Evolutionary conservation across 2,888 invertebrate species (phyloP).

Genomic region (Melieria omissa): DNA sequence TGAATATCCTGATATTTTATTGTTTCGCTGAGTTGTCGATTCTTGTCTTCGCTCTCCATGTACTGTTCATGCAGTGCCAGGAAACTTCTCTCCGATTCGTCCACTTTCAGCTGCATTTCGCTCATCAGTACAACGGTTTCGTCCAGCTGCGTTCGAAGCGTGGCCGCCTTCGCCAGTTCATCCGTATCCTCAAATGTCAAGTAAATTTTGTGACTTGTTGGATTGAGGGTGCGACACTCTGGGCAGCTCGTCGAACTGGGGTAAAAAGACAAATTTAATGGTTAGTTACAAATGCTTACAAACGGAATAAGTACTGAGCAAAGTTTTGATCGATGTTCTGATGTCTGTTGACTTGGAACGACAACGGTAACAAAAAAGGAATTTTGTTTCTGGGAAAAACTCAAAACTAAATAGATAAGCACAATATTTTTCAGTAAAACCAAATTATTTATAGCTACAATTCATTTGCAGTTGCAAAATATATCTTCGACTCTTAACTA

Average conservation of each 20-base stretch:
- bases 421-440: too few species aligned
- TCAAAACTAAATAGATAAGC: too few species aligned
- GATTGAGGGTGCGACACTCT: conserved; percentile 46
- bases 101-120: conserved; percentile 22
- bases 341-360: too few species aligned
- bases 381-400: too few species aligned
- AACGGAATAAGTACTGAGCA: too few species aligned
- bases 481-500: too few species aligned
- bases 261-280: not conserved
- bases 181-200: conserved; percentile 49
- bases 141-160: conserved; percentile 17
- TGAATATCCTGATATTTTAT: conserved; percentile 23
- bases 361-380: too few species aligned
- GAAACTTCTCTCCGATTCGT: conserved; percentile 31
- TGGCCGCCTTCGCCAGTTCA: conserved; percentile 3
- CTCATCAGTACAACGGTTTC: conserved; percentile 11
- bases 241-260: conserved; percentile 53
- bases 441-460: too few species aligned
- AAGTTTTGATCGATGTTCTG: too few species aligned
- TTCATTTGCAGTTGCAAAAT: too few species aligned
- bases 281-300: not conserved
- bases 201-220: conserved; percentile 45
- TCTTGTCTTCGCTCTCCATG: conserved; percentile 28
- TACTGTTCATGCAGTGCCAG: conserved; percentile 34
- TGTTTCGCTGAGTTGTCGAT: conserved; percentile 10